Evolutionary conservation across 2,113 vertebrate species (phyloP).

Genomic region (Phalacrocorax brasilianus): DNA sequence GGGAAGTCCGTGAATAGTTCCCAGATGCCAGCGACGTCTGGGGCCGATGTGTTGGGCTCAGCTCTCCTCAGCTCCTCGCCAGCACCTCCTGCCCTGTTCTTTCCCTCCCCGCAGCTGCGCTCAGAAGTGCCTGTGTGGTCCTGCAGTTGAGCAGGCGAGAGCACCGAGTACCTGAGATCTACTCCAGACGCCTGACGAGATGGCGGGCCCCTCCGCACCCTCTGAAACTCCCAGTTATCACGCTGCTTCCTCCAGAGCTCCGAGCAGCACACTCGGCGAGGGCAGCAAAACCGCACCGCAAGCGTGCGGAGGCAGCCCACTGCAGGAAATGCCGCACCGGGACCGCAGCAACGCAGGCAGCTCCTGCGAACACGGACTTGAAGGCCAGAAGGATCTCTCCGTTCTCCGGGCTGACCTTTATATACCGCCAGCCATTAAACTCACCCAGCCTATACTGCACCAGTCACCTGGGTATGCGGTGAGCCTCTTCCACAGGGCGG

Average conservation of each 20-base stretch:
- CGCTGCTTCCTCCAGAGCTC: not conserved
- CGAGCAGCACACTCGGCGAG: fast-evolving
- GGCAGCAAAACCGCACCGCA: not conserved
- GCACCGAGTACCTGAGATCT: no score
- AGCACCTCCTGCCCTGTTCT: not conserved
- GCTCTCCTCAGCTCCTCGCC: not conserved
- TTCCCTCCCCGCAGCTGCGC: not conserved
- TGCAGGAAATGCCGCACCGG: not conserved
- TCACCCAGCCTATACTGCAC: not conserved
- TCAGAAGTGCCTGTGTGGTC: not conserved
- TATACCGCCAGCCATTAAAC: not conserved
- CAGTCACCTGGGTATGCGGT: fast-evolving
- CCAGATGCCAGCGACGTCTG: not conserved
- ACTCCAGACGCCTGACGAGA: not conserved
- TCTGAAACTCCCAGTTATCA: not conserved
- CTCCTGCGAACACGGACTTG: not conserved
- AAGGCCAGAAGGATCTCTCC: not conserved
- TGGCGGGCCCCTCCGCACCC: not conserved
- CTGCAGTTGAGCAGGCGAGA: not conserved
- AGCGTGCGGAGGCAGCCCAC: not conserved
- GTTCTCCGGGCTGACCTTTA: not conserved
- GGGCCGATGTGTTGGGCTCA: not conserved
- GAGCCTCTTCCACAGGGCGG: not conserved
- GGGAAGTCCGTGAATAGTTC: not conserved
- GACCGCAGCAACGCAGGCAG: not conserved